Conservation (phyloP, 2,797 vertebrate species). For the Lutjanus campechanus region DNA sequence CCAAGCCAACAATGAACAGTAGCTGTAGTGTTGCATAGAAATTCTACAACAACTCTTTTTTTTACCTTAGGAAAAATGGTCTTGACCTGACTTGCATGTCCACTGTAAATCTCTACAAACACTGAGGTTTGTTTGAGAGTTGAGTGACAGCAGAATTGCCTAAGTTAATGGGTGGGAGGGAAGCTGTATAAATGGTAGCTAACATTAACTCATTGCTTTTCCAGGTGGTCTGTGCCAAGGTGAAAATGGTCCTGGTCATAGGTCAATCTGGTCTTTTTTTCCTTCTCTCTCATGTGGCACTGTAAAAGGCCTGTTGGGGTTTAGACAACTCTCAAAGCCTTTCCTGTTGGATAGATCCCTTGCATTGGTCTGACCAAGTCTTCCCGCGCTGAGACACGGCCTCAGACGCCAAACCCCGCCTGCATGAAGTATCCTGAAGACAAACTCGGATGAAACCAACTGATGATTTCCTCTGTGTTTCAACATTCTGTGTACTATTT, state of each 20-base stretch:
- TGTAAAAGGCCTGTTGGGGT: slow-evolving; percentile 53
- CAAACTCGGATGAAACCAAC: slow-evolving; percentile 45
- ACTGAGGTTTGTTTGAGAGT: slow-evolving; percentile 22
- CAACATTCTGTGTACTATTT: slow-evolving; percentile 68
- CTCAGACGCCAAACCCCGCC: slow-evolving; percentile 4
- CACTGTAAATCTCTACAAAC: slow-evolving; percentile 41
- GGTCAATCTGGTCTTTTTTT: slow-evolving; percentile 54
- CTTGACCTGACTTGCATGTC: neutral
- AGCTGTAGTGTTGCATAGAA: neutral
- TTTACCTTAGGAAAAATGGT: neutral
- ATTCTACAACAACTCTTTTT: neutral
- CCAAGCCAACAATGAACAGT: neutral
- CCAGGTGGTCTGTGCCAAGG: slow-evolving; percentile 70
- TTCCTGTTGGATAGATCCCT: slow-evolving; percentile 49
- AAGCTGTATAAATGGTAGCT: slow-evolving; percentile 44
- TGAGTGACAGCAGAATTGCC: slow-evolving; percentile 65
- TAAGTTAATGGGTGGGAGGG: slow-evolving; percentile 20
- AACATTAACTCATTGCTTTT: slow-evolving; percentile 71
- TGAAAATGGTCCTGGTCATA: slow-evolving; percentile 66
- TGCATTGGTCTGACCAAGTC: slow-evolving; percentile 20
- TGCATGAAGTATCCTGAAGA: slow-evolving; percentile 45
- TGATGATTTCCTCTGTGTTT: slow-evolving; percentile 67
- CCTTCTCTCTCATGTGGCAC: slow-evolving; percentile 60
- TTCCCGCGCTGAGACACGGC: slow-evolving; percentile 26
- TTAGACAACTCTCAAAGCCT: slow-evolving; percentile 50